Base-by-base conservation (phyloP, 2,888 invertebrate genomes). In the Cryptus viduatorius region DNA sequence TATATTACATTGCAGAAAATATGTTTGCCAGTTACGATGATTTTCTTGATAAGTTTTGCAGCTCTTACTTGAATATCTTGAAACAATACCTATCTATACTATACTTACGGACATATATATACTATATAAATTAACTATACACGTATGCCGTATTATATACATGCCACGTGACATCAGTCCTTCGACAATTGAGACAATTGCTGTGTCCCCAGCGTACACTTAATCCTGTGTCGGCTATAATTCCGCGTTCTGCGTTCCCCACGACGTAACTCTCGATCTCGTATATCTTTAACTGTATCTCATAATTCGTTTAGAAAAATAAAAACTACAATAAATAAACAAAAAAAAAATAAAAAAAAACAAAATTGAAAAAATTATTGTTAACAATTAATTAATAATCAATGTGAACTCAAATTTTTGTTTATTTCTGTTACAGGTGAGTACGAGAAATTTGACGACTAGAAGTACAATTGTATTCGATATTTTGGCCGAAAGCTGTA, bases 381-480 rank as follows among this genome's bases (percentile, higher is more conserved):
- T 24, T 24, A 4, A 10, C 1, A 56, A 24, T 56, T 48, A 48
- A 12, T 37, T 67, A 24, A 10, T 56, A 50, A 31, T 65, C 42
- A 42, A 42, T 16, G 44, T 42, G 42, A 48, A 67, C 42, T 29
- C 64, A 59, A 69, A 82, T 83, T 56, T 83, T 72, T 24, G 56
- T 67, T 64, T 76, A 61, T 80, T 85, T 89, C 77, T 88, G 87
- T 89, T 89, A 82, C 88, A 89, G 89, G 89, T 89, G 87, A 89
- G 89, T 89, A 80, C 69, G 76, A 77, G 24, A 69, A 44, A 31
- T 46, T 69, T 71, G 19, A 5, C 29, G 7, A 61, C 29, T 29
- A 61, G 5, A 61, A 71, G 42, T 77, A n/a, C 3, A 44, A 37
- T 16, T 24, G 19, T 50, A 29, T 14, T 19, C 5, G 29, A n/a